A percentile compares a stretch with the other conserved stretches of the same genome.
Evolutionary conservation across 2,888 invertebrate species (phyloP).

Genomic region (Rhorus exstirpatorius): DNA sequence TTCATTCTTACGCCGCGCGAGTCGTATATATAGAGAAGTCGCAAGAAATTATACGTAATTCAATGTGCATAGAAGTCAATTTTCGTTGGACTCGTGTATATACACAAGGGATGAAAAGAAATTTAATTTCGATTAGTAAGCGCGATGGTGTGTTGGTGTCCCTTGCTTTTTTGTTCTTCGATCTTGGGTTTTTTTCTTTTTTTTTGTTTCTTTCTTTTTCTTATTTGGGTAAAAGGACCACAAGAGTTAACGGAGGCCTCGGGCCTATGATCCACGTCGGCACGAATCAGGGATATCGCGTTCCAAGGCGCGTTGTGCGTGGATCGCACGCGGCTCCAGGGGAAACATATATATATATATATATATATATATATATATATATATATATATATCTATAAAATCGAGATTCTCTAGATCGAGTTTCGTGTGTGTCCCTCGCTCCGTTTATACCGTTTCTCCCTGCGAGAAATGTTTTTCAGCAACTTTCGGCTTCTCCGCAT

Average conservation of each 20-base stretch:
- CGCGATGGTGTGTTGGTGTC: slow-evolving; percentile 36
- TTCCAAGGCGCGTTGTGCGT: slow-evolving; percentile 79
- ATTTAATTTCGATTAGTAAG: slow-evolving; percentile 80
- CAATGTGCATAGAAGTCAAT: not conserved
- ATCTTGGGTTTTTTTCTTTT: slow-evolving; percentile 19
- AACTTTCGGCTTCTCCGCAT: slow-evolving; percentile 53
- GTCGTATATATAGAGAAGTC: slow-evolving; percentile 46
- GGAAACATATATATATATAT: slow-evolving; percentile 2
- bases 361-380: slow-evolving; percentile 8
- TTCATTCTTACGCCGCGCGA: slow-evolving; percentile 5
- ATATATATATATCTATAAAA: not conserved
- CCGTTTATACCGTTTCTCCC: slow-evolving; percentile 53
- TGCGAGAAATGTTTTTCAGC: slow-evolving; percentile 57
- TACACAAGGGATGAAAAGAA: slow-evolving; percentile 48
- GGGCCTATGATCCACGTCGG: slow-evolving; percentile 83
- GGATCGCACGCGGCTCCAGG: slow-evolving; percentile 77
- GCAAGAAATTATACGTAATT: slow-evolving; percentile 31
- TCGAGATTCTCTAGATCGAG: slow-evolving; percentile 62
- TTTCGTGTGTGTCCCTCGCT: slow-evolving; percentile 57
- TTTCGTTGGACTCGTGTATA: slow-evolving; percentile 1
- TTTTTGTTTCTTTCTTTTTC: slow-evolving; percentile 27
- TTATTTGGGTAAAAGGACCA: slow-evolving; percentile 69
- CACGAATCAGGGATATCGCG: slow-evolving; percentile 84
- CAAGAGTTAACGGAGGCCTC: slow-evolving; percentile 78
- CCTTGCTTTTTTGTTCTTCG: slow-evolving; percentile 67